These are phyloP conservation scores for Ptyas mucosa DNA, from an alignment of 2,113 vertebrate genomes.

Conservation along the genomic window DNA sequence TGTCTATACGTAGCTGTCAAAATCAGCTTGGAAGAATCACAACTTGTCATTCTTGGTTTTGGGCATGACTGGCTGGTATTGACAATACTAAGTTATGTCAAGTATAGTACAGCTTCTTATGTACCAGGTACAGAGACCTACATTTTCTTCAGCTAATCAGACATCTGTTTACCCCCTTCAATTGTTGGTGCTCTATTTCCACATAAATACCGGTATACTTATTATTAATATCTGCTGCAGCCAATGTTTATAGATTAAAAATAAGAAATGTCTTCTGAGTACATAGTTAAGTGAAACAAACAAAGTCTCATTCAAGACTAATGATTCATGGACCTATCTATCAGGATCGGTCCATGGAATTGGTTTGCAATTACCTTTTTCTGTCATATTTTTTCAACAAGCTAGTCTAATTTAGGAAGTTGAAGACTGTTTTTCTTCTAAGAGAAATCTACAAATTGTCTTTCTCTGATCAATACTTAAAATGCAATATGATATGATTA, in stretches of 20 bases:
- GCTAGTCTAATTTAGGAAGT: not conserved
- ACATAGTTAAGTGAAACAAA: not conserved
- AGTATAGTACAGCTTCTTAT: not conserved
- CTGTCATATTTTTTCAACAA: not conserved
- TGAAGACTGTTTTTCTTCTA: not conserved
- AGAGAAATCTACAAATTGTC: not conserved
- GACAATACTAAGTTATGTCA: not conserved
- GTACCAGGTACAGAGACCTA: not conserved
- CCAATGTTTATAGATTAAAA: not conserved
- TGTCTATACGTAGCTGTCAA: not conserved
- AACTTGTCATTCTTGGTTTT: not conserved
- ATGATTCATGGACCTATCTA: not conserved
- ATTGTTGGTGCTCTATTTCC: not conserved
- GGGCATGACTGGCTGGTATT: not conserved
- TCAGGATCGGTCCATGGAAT: not conserved
- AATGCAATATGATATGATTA: too few species aligned
- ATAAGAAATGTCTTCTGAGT: not conserved
- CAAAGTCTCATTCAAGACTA: not conserved
- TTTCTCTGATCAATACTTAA: not conserved
- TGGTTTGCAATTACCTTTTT: not conserved
- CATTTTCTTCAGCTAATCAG: not conserved
- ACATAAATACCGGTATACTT: not conserved
- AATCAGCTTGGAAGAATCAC: not conserved
- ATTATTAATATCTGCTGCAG: not conserved
- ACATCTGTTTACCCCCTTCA: not conserved